Evolutionary conservation across 2,888 invertebrate species (phyloP).

Genomic region (Monoplex corrugatus): DNA sequence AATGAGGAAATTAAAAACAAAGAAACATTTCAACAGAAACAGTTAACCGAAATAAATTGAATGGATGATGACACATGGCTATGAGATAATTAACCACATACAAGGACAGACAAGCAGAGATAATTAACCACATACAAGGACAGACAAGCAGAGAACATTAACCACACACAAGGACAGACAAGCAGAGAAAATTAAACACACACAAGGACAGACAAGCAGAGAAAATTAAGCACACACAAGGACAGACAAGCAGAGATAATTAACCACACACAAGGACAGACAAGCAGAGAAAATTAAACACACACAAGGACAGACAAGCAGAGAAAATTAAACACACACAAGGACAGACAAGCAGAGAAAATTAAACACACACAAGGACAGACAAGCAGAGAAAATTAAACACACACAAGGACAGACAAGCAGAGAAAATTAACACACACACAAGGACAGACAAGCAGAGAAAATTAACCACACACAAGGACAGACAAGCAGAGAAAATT

Average conservation of each 20-base stretch:
- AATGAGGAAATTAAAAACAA: background rate
- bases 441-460: too few relatives aligned
- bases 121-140: background rate
- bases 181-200: background rate
- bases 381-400: background rate
- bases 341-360: background rate
- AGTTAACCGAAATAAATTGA: background rate
- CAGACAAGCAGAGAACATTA: background rate
- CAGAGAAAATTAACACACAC: background rate
- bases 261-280: background rate
- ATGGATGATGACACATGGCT: too few relatives aligned
- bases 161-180: background rate
- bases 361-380: background rate
- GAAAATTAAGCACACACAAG: background rate
- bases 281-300: background rate
- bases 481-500: background rate
- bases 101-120: background rate
- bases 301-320: background rate
- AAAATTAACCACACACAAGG: background rate
- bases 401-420: background rate
- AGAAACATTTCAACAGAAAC: conserved; percentile 2
- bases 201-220: background rate
- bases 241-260: background rate
- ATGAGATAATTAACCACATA: too few relatives aligned
- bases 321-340: background rate